Base-by-base conservation (phyloP, 2,888 invertebrate species). In the Pammene fasciana region DNA sequence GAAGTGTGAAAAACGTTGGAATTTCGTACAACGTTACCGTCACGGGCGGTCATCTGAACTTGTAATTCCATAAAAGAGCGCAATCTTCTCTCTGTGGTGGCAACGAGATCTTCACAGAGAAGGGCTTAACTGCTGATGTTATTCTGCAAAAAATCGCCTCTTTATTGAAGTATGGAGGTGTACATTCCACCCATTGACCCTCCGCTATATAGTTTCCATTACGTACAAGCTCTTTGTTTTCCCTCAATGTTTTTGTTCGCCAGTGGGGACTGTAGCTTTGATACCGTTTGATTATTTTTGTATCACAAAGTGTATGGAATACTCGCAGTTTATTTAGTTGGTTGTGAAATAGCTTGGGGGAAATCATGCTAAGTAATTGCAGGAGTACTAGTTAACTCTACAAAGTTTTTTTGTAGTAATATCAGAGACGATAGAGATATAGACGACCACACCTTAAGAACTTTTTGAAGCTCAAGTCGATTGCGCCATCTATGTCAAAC, bases 151-250 rank as follows among this genome's bases (percentile, higher is more conserved):
- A 52, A 26, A 10, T 11, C 14, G 38, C 18, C 50, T 18, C 41
- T 62, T 52, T 41, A 38, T 11, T n/a, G 34, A 45, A 10, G 26
- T 34, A 8, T 34, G 11, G n/a, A 36, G 7, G 13, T 43, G 43
- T 16, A 57, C 41, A 50, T 52, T 26, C 66, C 59, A 8, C 59
- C 59, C 59, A 52, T 59, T 64, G 54, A 52, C 41, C 48, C 59
- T 56, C 43, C 16, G 50, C 66, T 59, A 14, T 54, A 55, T 59
- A 67, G 50, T 59, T 52, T 9, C 50, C 52, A 62, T 62, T 67
- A 52, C 18, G 48, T 48, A 59, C 66, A 13, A 45, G 50, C 50
- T 59, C 52, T 67, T 59, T 67, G 52, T 67, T 67, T 67, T 59
- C 45, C 16, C 26, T 43, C 34, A 45, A 26, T 41, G 59, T 67